These are phyloP conservation scores for Ictalurus furcatus DNA, from an alignment of 2,113 vertebrate genomes.

Conservation along the genomic window DNA sequence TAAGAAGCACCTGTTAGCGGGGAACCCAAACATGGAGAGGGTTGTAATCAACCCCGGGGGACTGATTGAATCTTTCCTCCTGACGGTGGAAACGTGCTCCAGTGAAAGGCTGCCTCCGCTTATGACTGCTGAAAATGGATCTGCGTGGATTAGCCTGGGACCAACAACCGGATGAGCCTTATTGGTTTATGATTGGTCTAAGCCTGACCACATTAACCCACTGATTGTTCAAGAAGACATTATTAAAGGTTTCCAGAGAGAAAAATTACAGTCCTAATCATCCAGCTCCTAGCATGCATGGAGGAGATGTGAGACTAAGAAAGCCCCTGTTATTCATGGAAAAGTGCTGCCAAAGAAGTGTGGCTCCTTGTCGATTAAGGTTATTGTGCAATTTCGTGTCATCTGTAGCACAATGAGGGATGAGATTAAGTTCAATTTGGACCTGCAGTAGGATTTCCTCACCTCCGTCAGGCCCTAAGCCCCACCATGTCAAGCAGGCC, in stretches of 20 bases:
- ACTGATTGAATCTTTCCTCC: slow-evolving; percentile 75
- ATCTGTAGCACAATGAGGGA: slow-evolving; percentile 77
- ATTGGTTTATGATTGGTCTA: slow-evolving; percentile 77
- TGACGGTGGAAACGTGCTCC: slow-evolving; percentile 70
- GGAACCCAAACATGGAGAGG: slow-evolving; percentile 49
- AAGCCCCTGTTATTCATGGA: slow-evolving; percentile 37
- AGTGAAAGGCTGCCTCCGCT: slow-evolving; percentile 60
- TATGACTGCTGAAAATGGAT: slow-evolving; percentile 65
- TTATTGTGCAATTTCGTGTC: slow-evolving; percentile 80
- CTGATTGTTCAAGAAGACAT: slow-evolving; percentile 75
- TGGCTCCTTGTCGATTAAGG: slow-evolving; percentile 74
- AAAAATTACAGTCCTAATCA: slow-evolving; percentile 69
- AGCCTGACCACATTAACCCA: slow-evolving; percentile 74
- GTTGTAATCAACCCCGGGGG: slow-evolving; percentile 74
- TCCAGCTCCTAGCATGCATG: slow-evolving; percentile 54
- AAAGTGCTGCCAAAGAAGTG: slow-evolving; percentile 27
- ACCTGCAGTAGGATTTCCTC: slow-evolving; percentile 76
- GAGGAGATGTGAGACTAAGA: slow-evolving; percentile 60
- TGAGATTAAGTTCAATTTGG: slow-evolving; percentile 84
- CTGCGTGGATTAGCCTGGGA: slow-evolving; percentile 69
- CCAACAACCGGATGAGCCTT: slow-evolving; percentile 66
- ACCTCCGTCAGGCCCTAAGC: slow-evolving; percentile 76
- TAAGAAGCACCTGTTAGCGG: slow-evolving; percentile 71
- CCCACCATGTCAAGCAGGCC: slow-evolving; percentile 74
- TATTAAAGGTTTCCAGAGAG: slow-evolving; percentile 72